Base-by-base conservation (phyloP, 2,113 vertebrate species). In the Brachyhypopomus occidentalis region DNA sequence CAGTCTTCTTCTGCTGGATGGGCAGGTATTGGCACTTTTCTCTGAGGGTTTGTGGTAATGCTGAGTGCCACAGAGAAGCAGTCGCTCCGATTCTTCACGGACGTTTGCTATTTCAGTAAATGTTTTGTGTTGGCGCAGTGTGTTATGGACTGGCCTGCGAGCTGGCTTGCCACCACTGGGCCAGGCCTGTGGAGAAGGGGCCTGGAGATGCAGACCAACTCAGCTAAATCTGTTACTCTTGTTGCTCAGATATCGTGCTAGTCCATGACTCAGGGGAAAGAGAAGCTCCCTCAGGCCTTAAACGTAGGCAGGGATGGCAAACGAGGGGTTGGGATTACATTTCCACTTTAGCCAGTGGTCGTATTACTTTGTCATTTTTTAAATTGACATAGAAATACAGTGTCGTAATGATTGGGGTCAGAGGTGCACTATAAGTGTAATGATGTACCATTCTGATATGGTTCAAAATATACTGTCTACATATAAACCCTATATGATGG, bases 211-310 rank as follows among this genome's bases (percentile, higher is more conserved):
- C 63, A 60, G 25, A 34, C 9, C 45, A 6, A 56, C 70, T 66
- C 78, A 12, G 38, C 71, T 41, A 16, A 76, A 59, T 59, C 52
- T 76, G 38, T 73, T 38, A 63, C 59, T 66, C 52, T 36, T 19
- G 58, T 74, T 62, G 22, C 52, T 76, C 36, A 34, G 41, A 60
- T 81, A 59, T 23, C 23, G 19, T 76, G 55, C 30, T 76, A 70
- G 60, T 70, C 62, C 55, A 25, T 6, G 52, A 34, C 27, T 79
- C 64, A 17, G n/a, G 20, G 56, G 56, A 72, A 71, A 72, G 20
- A 56, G 64, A 55, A 48, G n/a, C 62, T 27, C 41, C 45, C 58
- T 69, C 80, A 69, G 79, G 75, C 72, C 56, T 41, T 67, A 34
- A 36, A 36, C 17, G 5, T 16, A 20, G 64, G 30, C 27, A 36